These are phyloP conservation scores for Halictus rubicundus DNA, from an alignment of 1,140 invertebrate genomes.

Conservation along the genomic window DNA sequence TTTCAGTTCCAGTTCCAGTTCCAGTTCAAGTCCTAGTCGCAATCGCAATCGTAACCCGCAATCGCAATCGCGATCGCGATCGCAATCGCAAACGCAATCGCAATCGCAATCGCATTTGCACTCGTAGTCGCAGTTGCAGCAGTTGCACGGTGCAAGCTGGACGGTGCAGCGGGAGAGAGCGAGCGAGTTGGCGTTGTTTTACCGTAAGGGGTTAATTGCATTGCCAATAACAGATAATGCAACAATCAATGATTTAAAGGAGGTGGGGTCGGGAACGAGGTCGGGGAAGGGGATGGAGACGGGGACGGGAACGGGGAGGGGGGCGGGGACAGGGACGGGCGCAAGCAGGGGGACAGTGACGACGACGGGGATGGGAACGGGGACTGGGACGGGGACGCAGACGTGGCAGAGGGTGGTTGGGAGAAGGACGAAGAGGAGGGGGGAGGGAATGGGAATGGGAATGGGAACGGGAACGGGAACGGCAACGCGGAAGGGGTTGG, in stretches of 20 bases:
- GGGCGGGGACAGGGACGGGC: background rate
- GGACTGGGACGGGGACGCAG: constrained; percentile 3
- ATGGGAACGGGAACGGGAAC: background rate
- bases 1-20: constrained; percentile 13
- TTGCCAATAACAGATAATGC: constrained; percentile 81
- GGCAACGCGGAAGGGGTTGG: constrained; percentile 27
- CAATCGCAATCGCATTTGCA: constrained; percentile 29
- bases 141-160: constrained; percentile 21
- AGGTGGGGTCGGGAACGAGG: constrained; percentile 38
- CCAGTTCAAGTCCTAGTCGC: constrained; percentile 24
- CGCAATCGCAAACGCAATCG: constrained; percentile 22
- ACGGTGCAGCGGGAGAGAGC: constrained; percentile 10
- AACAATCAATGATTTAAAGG: constrained; percentile 80
- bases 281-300: background rate
- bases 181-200: constrained; percentile 71
- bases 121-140: constrained; percentile 32
- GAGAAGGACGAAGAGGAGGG: background rate
- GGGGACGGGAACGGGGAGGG: background rate
- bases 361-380: constrained; percentile 25
- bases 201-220: constrained; percentile 79
- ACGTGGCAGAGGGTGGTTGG: constrained; percentile 26
- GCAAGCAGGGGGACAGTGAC: background rate
- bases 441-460: background rate
- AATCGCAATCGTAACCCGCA: constrained; percentile 32
- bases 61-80: constrained; percentile 13